These are phyloP conservation scores for Zonotrichia albicollis DNA, from an alignment of 2,797 vertebrate species.

Conservation along the genomic window DNA sequence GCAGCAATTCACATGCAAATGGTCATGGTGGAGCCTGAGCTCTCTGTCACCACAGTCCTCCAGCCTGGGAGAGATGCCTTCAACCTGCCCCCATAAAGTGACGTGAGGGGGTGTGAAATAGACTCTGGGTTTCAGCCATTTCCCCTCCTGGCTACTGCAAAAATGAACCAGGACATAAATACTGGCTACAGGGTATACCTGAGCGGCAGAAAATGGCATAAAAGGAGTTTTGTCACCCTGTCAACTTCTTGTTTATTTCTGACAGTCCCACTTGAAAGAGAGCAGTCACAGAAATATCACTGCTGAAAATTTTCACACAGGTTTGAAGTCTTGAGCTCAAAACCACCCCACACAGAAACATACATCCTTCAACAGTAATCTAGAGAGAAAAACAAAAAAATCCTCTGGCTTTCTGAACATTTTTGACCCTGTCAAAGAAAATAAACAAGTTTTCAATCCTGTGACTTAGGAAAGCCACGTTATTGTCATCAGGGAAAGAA, in stretches of 20 bases:
- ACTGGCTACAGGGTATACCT: not conserved
- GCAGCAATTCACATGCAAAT: not conserved
- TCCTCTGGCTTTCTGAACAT: not conserved
- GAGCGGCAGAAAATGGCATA: not conserved
- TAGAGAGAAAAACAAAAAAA: not conserved
- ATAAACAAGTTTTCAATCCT: not conserved
- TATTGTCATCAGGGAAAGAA: not conserved
- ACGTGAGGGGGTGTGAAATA: not conserved
- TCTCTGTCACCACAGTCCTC: too few relatives aligned
- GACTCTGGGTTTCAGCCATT: not conserved
- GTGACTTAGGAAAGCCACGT: not conserved
- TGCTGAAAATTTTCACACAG: not conserved
- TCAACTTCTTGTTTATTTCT: not conserved
- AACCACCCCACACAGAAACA: not conserved
- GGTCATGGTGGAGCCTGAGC: accelerated
- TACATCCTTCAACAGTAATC: not conserved
- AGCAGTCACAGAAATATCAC: not conserved
- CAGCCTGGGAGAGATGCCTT: not conserved
- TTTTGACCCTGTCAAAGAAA: not conserved
- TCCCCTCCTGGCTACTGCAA: not conserved
- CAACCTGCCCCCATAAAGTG: not conserved
- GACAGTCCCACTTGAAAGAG: not conserved
- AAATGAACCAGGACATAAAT: not conserved
- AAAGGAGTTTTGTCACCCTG: not conserved
- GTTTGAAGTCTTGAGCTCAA: not conserved